A percentile compares a stretch with the other conserved stretches of the same genome.
phyloP scores from a whole-genome alignment of 2,113 vertebrate genomes.

The Pagrus major region DNA sequence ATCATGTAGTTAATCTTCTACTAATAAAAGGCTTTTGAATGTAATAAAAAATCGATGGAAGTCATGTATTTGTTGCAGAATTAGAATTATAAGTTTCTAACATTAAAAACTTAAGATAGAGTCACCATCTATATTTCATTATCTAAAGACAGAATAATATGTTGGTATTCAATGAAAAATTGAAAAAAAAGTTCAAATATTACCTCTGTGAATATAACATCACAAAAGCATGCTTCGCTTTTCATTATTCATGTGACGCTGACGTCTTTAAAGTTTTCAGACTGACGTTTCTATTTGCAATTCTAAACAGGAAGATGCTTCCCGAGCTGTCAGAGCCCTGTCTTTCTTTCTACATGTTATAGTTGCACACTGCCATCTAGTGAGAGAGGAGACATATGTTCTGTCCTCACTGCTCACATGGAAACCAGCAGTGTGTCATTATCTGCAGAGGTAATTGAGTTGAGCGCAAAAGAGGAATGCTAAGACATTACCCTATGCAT shows the following conservation, averaged over 20 bases:
- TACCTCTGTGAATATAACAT: background rate
- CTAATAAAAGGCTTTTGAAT: conserved; percentile 28
- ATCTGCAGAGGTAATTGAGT: conserved; percentile 18
- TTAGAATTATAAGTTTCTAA: conserved; percentile 21
- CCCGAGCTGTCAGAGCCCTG: background rate
- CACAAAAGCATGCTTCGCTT: background rate
- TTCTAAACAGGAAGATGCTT: background rate
- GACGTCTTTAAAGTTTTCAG: background rate
- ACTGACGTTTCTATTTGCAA: background rate
- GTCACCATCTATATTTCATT: background rate
- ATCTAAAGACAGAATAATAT: background rate
- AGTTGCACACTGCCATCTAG: conserved; percentile 68
- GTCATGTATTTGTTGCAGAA: background rate
- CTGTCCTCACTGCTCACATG: background rate
- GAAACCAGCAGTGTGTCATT: background rate
- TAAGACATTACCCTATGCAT: conserved; percentile 17
- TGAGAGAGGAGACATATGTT: conserved; percentile 3
- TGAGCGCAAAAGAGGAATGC: conserved; percentile 26
- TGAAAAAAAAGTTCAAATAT: background rate
- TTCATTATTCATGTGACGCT: background rate
- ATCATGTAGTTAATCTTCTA: conserved; percentile 17
- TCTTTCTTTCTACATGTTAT: background rate
- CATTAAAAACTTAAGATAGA: background rate
- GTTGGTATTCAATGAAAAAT: background rate
- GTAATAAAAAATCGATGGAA: background rate